A percentile compares a stretch with the other conserved stretches of the same genome.
Evolutionary conservation across 37 sponge, comb jelly and placozoan species (phyloP).

Genomic region (Tethya wilhelma): DNA sequence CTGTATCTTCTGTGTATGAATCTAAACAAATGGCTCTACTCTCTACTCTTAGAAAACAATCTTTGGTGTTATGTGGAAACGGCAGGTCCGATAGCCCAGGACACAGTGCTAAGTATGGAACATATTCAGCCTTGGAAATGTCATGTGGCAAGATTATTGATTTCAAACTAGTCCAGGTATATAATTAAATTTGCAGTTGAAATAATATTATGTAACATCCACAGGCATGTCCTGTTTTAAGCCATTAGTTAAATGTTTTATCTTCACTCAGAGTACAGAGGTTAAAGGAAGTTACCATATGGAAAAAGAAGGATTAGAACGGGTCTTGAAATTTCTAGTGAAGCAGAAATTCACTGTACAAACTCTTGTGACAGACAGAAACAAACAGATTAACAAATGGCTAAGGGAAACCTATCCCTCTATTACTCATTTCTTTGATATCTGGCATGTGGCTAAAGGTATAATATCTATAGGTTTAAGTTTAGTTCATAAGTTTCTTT

Average conservation of each 20-base stretch:
- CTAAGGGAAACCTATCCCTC: slow-evolving; percentile 17
- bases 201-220: not conserved
- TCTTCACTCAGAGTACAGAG: slow-evolving; percentile 25
- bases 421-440: slow-evolving; percentile 49
- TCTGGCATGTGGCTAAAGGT: slow-evolving; percentile 81
- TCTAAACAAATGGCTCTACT: slow-evolving; percentile 15
- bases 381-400: slow-evolving; percentile 50
- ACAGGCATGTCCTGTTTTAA: not conserved
- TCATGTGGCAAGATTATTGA: slow-evolving; percentile 32
- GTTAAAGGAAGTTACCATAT: slow-evolving; percentile 51
- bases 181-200: not conserved
- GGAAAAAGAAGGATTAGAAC: slow-evolving; percentile 51
- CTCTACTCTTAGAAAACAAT: not conserved
- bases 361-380: slow-evolving; percentile 44
- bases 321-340: slow-evolving; percentile 14
- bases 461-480: slow-evolving; percentile 5
- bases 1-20: slow-evolving; percentile 18
- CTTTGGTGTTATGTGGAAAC: slow-evolving; percentile 53
- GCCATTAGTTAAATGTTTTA: not conserved
- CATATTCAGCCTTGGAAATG: slow-evolving; percentile 58
- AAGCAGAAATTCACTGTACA: slow-evolving; percentile 12
- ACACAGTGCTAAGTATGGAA: slow-evolving; percentile 69
- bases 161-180: slow-evolving; percentile 67
- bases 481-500: not conserved
- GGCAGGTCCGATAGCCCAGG: slow-evolving; percentile 70